Percentiles rank a stretch among this genome's conserved stretches.
These are phyloP conservation scores for Motacilla alba DNA, from an alignment of 2,113 vertebrate genomes.

Conservation along the genomic window DNA sequence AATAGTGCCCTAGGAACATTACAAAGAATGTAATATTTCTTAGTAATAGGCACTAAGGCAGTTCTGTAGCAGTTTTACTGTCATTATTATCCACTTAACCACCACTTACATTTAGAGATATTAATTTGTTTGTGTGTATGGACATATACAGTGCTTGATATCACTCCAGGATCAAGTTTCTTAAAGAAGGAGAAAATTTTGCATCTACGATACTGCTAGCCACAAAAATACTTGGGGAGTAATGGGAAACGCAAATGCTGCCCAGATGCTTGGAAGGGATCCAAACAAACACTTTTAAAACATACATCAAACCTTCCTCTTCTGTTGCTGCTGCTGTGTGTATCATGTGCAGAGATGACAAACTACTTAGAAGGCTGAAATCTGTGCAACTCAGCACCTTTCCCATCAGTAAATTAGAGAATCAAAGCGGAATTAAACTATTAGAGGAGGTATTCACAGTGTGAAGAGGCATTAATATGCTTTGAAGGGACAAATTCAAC, in stretches of 20 bases:
- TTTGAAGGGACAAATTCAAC: constrained; percentile 8
- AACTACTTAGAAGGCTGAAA: constrained; percentile 37
- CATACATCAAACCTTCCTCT: constrained; percentile 11
- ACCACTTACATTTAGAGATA: constrained; percentile 43
- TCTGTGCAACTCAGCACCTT: constrained; percentile 21
- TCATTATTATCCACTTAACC: constrained; percentile 40
- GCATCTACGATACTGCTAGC: background rate
- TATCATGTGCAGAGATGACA: constrained; percentile 13
- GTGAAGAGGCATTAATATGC: background rate
- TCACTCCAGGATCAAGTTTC: constrained; percentile 10
- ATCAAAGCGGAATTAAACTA: constrained; percentile 27
- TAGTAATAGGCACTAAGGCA: constrained; percentile 27
- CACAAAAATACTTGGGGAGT: background rate
- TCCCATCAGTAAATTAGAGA: constrained; percentile 34
- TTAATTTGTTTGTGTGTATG: background rate
- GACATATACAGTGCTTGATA: background rate
- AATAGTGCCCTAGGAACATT: background rate
- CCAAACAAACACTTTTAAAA: constrained; percentile 41
- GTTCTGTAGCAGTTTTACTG: constrained; percentile 35
- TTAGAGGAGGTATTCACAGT: background rate
- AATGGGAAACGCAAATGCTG: background rate
- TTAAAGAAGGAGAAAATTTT: constrained; percentile 30
- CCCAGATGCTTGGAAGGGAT: constrained; percentile 35
- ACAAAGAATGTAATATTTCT: constrained; percentile 3
- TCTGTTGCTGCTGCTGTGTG: constrained; percentile 29